Conservation (phyloP, 1,140 invertebrate genomes). For the Aphelenchoides fujianensis region DNA sequence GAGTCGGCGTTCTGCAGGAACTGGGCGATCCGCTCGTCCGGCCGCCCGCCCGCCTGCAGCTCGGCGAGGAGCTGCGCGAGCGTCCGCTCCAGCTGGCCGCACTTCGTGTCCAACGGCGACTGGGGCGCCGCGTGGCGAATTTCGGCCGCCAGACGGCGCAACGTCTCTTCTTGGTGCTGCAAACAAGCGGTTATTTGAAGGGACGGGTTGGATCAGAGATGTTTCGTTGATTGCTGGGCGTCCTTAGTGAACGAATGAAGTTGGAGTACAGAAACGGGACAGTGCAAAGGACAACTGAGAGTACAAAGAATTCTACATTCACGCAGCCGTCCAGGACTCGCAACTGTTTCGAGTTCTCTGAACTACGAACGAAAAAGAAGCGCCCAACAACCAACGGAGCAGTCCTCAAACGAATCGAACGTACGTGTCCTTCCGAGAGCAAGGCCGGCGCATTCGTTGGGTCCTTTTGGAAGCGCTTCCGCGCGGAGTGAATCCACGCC, state of each 20-base stretch:
- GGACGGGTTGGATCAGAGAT: too few species aligned
- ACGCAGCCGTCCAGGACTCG: too few species aligned
- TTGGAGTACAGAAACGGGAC: too few species aligned
- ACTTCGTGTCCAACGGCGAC: conserved; percentile 13
- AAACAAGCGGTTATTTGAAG: too few species aligned
- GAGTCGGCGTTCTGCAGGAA: conserved; percentile 47
- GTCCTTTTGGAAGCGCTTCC: conserved; percentile 30
- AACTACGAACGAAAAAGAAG: too few species aligned
- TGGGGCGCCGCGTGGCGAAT: conserved; percentile 4
- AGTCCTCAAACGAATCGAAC: neutral
- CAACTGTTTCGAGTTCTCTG: too few species aligned
- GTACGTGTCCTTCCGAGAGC: conserved; percentile 34
- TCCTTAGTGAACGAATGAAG: too few species aligned
- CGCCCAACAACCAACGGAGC: neutral
- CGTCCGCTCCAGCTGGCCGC: neutral
- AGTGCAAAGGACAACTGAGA: too few species aligned
- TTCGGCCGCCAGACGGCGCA: neutral
- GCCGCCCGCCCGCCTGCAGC: conserved; percentile 13
- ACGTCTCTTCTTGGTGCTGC: conserved; percentile 21
- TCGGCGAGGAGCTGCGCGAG: conserved; percentile 2
- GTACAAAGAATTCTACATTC: too few species aligned
- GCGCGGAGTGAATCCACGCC: conserved; percentile 34
- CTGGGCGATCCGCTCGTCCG: conserved; percentile 31
- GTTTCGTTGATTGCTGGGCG: too few species aligned
- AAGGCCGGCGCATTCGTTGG: conserved; percentile 12